Evolutionary conservation across 2,888 invertebrate species (phyloP).

Genomic region (Branchellion lobata): DNA sequence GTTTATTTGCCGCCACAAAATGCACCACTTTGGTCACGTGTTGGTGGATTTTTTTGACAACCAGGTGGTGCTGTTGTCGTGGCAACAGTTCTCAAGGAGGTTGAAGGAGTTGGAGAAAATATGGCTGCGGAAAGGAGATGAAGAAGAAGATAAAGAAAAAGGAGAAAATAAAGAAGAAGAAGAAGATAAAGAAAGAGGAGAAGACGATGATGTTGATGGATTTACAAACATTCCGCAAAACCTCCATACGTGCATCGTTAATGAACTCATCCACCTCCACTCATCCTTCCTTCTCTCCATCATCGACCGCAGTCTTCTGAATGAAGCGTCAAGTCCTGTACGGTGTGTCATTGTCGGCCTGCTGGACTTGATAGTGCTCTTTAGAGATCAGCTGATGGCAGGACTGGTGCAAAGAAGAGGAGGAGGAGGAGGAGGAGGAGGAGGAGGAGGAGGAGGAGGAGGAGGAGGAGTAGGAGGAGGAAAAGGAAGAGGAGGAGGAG

Average conservation of each 20-base stretch:
- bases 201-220: too few species aligned
- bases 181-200: too few species aligned
- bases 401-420: background rate
- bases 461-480: too few species aligned
- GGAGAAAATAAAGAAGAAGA: too few species aligned
- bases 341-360: constrained; percentile 1
- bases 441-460: too few species aligned
- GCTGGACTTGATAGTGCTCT: background rate
- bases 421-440: too few species aligned
- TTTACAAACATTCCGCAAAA: background rate
- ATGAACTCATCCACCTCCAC: background rate
- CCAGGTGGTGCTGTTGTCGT: background rate
- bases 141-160: too few species aligned
- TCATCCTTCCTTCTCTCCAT: background rate
- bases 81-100: background rate
- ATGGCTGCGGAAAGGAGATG: background rate
- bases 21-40: background rate
- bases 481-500: too few species aligned
- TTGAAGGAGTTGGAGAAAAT: background rate
- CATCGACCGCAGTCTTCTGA: background rate
- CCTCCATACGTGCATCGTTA: background rate
- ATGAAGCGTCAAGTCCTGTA: background rate
- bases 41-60: background rate
- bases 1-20: constrained; percentile 12
- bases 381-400: background rate